Evolutionary conservation across 2,888 invertebrate genomes (phyloP), one percentile per base, ranked within the genome.

Genomic region (Rugalucina vietnamica): DNA sequence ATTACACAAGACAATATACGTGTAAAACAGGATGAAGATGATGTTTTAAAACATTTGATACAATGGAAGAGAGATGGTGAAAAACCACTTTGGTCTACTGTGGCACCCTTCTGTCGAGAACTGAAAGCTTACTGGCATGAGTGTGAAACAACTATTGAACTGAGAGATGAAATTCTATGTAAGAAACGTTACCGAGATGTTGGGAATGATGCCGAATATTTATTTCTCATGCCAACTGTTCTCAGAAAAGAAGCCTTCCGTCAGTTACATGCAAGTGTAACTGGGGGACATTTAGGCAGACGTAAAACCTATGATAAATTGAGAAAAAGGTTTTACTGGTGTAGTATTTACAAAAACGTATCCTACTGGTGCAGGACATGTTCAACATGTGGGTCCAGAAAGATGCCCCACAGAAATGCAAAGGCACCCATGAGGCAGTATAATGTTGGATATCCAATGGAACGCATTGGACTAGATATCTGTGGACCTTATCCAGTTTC

Each of bases 221-320:
- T 54, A 29, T 27, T 24, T 36, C 12, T 71, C 1, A 34, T 70
- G 3, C 76, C 72, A 24, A 8, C 43, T 18, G 21, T 0, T 4
- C 54, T 79, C 24, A 37, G 74, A 21, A 39, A 81, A 54, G 21
- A 24, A n/a, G 69, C 69, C 21, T 76, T 76, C 14, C 37, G 70
- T 5, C 77, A 80, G 12, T 37, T 76, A 12, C 77, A 80, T 73
- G 34, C 32, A 14, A 27, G n/a, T 14, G 14, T n/a, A n/a, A 73
- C 84, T 5, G 76, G 73, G 29, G 84, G 81, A 29, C 81, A 78
- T 54, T 65, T 84, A 32, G 84, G 84, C 10, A 34, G 57, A 21
- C 69, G 34, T 39, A 84, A 81, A 60, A 78, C 78, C 32, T 69
- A 70, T 21, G 49, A 29, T 2, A 74, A 65, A 50, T 14, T 79